Conservation (phyloP, 2,888 invertebrate species). For the Amiota minor region DNA sequence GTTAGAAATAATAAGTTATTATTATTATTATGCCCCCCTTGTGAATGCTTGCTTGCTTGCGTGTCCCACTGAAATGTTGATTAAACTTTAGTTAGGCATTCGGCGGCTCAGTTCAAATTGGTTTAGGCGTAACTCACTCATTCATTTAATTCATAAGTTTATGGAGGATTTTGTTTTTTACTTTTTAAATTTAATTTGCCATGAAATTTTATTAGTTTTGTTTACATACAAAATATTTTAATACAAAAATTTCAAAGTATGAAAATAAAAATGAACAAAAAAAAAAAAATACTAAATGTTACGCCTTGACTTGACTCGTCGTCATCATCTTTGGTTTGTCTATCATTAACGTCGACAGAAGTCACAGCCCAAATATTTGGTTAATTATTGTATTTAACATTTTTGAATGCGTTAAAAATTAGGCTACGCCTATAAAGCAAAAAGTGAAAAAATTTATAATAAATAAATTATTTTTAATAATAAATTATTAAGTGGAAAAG, state of each 20-base stretch:
- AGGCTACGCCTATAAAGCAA: constrained; percentile 10
- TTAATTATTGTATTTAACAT: constrained; percentile 15
- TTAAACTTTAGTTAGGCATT: too few species aligned
- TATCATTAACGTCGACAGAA: neutral
- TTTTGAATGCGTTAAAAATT: neutral
- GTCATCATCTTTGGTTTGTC: too few species aligned
- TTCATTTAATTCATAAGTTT: too few species aligned
- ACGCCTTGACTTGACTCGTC: neutral
- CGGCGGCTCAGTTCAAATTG: too few species aligned
- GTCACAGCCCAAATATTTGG: constrained; percentile 11
- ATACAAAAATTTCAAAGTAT: neutral
- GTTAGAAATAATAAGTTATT: neutral
- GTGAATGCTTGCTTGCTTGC: too few species aligned
- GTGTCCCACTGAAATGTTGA: too few species aligned
- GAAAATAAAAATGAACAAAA: neutral
- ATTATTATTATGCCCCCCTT: too few species aligned
- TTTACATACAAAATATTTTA: too few species aligned
- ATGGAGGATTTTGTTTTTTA: too few species aligned
- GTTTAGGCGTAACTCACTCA: too few species aligned
- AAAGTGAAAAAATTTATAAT: neutral
- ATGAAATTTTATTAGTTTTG: too few species aligned
- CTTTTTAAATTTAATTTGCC: too few species aligned
- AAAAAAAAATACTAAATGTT: neutral
- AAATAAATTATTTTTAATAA: neutral
- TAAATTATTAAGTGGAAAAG: neutral